Evolutionary conservation across 1,140 invertebrate species (phyloP).

Genomic region (Sycophila sp.): DNA sequence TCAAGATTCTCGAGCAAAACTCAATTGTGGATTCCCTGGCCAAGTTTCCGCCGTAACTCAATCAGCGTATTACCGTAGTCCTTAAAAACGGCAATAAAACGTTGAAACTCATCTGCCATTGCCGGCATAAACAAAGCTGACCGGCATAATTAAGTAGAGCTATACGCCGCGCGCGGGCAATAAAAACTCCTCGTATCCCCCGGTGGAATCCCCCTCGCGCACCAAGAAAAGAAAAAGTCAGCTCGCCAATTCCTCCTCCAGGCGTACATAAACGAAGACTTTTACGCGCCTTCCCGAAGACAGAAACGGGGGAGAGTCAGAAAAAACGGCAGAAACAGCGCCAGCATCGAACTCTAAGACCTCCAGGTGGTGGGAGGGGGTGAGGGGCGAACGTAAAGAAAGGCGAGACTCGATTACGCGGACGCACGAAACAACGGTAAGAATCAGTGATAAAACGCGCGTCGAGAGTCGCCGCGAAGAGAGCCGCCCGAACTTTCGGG

Average conservation of each 20-base stretch:
- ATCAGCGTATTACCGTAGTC: no score
- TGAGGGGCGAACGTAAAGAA: not conserved
- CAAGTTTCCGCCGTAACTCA: no score
- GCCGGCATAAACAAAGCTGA: not conserved
- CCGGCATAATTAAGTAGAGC: slow-evolving; percentile 13
- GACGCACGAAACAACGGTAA: slow-evolving; percentile 17
- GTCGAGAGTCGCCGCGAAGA: not conserved
- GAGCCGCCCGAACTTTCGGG: slow-evolving; percentile 30
- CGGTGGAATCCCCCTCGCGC: no score
- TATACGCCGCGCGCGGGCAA: not conserved
- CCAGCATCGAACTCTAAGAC: not conserved
- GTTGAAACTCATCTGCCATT: not conserved
- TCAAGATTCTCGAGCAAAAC: no score
- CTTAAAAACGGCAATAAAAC: not conserved
- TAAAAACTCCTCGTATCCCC: slow-evolving; percentile 32
- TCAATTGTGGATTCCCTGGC: no score
- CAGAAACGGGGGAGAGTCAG: not conserved
- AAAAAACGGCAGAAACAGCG: not conserved
- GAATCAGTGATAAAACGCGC: slow-evolving; percentile 24
- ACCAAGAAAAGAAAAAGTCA: slow-evolving; percentile 24
- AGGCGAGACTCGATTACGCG: slow-evolving; percentile 28
- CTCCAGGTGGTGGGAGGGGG: not conserved
- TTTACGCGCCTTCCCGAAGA: slow-evolving; percentile 4
- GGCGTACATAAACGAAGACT: slow-evolving; percentile 26
- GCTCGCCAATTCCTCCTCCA: not conserved